These are phyloP conservation scores for Campoplex nolae DNA, from an alignment of 2,888 invertebrate genomes.

Conservation along the genomic window DNA sequence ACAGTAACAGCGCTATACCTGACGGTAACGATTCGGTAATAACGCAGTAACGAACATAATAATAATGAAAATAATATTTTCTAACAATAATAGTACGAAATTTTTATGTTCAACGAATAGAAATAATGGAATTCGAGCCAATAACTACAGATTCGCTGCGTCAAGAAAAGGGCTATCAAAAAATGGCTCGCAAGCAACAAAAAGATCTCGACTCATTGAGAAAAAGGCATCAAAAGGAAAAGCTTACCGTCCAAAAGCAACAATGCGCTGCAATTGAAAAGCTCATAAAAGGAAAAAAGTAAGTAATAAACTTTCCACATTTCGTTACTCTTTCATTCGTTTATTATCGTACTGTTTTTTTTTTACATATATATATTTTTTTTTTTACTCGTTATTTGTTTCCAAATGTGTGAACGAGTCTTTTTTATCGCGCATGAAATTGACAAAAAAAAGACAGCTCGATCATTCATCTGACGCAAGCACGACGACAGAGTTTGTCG, in stretches of 20 bases:
- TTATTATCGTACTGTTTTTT: slow-evolving; percentile 19
- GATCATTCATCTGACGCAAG: slow-evolving; percentile 67
- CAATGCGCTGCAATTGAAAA: slow-evolving; percentile 97
- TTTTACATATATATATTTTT: not conserved
- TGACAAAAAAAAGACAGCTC: slow-evolving; percentile 65
- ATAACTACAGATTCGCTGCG: slow-evolving; percentile 95
- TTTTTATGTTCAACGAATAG: slow-evolving; percentile 69
- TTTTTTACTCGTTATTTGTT: slow-evolving; percentile 10
- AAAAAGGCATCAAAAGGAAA: slow-evolving; percentile 97
- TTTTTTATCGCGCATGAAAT: slow-evolving; percentile 58
- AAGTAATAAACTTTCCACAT: slow-evolving; percentile 77
- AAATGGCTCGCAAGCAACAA: slow-evolving; percentile 97
- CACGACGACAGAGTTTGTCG: slow-evolving; percentile 69
- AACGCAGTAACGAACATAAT: not conserved
- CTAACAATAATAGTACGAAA: not conserved
- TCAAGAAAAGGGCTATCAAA: slow-evolving; percentile 96
- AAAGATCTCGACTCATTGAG: slow-evolving; percentile 97
- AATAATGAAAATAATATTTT: not conserved
- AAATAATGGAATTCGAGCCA: slow-evolving; percentile 92
- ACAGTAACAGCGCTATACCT: too few relatives aligned
- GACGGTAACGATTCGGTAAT: too few relatives aligned
- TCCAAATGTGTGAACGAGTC: slow-evolving; percentile 27
- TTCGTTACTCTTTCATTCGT: not conserved
- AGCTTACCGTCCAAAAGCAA: slow-evolving; percentile 94
- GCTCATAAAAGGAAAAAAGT: slow-evolving; percentile 97